These are phyloP conservation scores for Nothoprocta perdicaria DNA, from an alignment of 2,113 vertebrate genomes.

Conservation along the genomic window DNA sequence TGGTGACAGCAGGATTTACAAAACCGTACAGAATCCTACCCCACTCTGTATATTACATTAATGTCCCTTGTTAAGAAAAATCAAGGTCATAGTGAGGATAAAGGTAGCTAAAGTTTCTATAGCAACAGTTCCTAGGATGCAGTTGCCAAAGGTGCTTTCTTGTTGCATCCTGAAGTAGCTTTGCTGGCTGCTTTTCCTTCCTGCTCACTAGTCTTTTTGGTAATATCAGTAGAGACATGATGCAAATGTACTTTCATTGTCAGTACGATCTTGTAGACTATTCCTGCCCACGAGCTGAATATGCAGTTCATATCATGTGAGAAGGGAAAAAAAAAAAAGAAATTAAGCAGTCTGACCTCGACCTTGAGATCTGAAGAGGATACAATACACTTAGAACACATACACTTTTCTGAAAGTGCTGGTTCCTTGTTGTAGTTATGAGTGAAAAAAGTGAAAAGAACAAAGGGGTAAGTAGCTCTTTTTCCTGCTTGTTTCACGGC, in stretches of 20 bases:
- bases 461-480: not conserved
- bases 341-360: conserved; percentile 7
- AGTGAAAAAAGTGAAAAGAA: not conserved
- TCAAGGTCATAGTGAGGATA: conserved; percentile 74
- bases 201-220: conserved; percentile 63
- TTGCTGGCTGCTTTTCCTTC: conserved; percentile 63
- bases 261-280: not conserved
- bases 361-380: conserved; percentile 9
- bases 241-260: conserved; percentile 43
- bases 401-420: not conserved
- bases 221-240: conserved; percentile 37
- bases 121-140: conserved; percentile 80
- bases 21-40: not conserved
- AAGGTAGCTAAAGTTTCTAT: conserved; percentile 78
- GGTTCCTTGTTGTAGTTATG: not conserved
- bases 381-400: not conserved
- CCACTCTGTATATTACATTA: conserved; percentile 25
- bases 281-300: conserved; percentile 14
- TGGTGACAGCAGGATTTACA: conserved; percentile 15
- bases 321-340: not conserved
- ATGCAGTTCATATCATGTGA: not conserved
- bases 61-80: conserved; percentile 65
- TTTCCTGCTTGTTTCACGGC: not conserved
- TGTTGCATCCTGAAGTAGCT: conserved; percentile 64
- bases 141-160: conserved; percentile 79